Base-by-base conservation (phyloP, 1,140 invertebrate genomes). In the Pseudomyrmex concolor region DNA sequence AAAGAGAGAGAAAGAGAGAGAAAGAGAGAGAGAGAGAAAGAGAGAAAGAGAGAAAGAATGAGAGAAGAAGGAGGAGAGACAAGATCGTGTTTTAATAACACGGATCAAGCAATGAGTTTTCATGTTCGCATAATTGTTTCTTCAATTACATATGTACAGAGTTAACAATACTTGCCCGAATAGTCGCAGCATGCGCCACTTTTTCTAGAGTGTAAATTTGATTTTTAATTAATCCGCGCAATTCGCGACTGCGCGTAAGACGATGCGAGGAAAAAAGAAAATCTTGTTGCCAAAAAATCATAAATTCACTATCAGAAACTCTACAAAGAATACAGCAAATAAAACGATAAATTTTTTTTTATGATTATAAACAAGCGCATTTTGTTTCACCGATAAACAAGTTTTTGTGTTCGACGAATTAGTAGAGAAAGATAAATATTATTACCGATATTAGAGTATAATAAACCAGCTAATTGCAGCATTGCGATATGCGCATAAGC, bases 401-500 rank as follows among this genome's bases (percentile, higher is more conserved):
- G 2, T 50, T 55, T 19, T n/a, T 15, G 67, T 50, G 50, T 25
- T 55, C 17, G 13, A 54, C n/a, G 15, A 62, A 10, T 54, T 17
- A 25, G 34, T 34, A 7, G 5, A 34, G 5, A 34, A 34, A 34
- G 34, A 34, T 34, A 34, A 7, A 0, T 60, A 60, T 54, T 59
- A 67, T 55, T 43, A 4, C 3, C 9, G 22, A 48, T 17, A n/a
- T 55, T 12, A 25, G 68, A 34, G 34, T 48, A 60, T 84, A 73
- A 87, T 84, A 87, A 80, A 87, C 51, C 48, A 81, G 68, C 67
- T 84, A 87, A 87, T 87, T 66, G 59, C 1, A 48, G 45, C 19
- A 15, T 9, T 5, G n/a, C 25, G 81, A 80, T 67, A 74, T 13
- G 34, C 34, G 34, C 19, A 66, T 25, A n/a, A 2, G 48, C 70